These are phyloP conservation scores for Lethrus apterus DNA, from an alignment of 1,140 invertebrate species.

Conservation along the genomic window DNA sequence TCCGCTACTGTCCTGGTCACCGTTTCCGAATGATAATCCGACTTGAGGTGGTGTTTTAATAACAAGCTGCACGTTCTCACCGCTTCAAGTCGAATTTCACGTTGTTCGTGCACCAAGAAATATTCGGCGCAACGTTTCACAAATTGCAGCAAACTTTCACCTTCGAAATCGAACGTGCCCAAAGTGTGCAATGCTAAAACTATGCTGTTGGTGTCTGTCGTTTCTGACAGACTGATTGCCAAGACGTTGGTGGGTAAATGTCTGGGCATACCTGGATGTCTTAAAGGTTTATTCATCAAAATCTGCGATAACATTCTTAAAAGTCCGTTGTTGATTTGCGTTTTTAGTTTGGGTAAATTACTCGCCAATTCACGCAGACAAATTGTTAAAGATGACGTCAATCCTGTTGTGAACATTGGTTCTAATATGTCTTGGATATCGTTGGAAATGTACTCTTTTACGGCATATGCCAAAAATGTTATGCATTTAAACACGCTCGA, in stretches of 20 bases:
- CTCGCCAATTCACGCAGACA: constrained; percentile 84
- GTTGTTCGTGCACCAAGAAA: constrained; percentile 86
- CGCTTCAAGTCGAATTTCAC: constrained; percentile 88
- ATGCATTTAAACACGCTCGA: constrained; percentile 91
- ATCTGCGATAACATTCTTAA: constrained; percentile 81
- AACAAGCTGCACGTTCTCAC: constrained; percentile 89
- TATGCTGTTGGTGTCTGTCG: constrained; percentile 70
- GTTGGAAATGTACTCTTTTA: constrained; percentile 55
- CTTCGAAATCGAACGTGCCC: constrained; percentile 92
- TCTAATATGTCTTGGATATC: constrained; percentile 84
- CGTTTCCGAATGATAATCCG: constrained; percentile 59
- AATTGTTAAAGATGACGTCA: constrained; percentile 84
- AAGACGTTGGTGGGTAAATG: constrained; percentile 39
- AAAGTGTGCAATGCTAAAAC: constrained; percentile 90
- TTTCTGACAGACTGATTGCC: constrained; percentile 42
- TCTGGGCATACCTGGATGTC: constrained; percentile 69
- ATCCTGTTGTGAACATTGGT: constrained; percentile 84
- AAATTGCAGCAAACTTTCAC: constrained; percentile 75
- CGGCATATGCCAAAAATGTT: constrained; percentile 83
- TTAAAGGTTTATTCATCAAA: constrained; percentile 78
- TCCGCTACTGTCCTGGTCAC: constrained; percentile 81
- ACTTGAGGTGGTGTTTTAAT: constrained; percentile 63
- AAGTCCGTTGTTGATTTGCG: constrained; percentile 86
- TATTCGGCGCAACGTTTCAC: constrained; percentile 86
- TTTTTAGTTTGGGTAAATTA: constrained; percentile 79